Evolutionary conservation across 2,113 vertebrate genomes (phyloP).

Genomic region (Panthera leo): DNA sequence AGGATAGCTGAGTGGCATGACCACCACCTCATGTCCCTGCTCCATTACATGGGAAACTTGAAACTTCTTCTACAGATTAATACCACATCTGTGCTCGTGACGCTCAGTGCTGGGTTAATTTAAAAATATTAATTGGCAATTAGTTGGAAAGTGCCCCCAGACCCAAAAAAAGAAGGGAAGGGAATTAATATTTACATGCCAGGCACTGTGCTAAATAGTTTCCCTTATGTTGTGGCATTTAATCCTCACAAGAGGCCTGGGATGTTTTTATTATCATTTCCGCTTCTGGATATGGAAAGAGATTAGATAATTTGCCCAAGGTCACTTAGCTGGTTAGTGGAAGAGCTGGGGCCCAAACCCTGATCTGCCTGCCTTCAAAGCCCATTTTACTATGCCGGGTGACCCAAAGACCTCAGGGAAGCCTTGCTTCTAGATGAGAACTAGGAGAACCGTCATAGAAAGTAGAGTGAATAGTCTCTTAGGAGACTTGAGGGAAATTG

Average conservation of each 20-base stretch:
- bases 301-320: neutral
- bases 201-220: neutral
- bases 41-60: neutral
- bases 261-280: neutral
- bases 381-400: neutral
- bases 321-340: neutral
- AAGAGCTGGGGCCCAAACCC: neutral
- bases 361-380: neutral
- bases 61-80: neutral
- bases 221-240: neutral
- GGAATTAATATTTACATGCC: neutral
- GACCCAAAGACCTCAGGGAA: neutral
- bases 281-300: neutral
- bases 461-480: neutral
- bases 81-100: neutral
- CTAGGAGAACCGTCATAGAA: neutral
- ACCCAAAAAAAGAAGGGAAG: neutral
- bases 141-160: neutral
- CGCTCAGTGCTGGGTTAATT: neutral
- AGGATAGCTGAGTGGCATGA: neutral
- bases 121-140: neutral
- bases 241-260: neutral
- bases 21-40: neutral
- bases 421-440: neutral
- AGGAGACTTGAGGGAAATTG: neutral